Conservation (phyloP, 2,888 invertebrate species). For the Lepeophtheirus nordmannii region DNA sequence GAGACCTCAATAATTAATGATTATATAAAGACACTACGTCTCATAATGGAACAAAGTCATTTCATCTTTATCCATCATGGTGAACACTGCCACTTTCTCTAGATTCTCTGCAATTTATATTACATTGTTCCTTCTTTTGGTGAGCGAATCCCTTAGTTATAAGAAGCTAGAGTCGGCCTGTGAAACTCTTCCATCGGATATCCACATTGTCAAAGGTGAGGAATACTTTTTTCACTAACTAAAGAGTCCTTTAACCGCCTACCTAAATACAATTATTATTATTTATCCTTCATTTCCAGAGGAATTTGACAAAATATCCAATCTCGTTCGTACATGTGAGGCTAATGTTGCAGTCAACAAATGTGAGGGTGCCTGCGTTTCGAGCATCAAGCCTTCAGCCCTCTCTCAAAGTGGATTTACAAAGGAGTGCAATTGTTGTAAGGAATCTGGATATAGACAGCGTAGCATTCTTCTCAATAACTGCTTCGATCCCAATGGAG, state of each 20-base stretch:
- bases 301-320: constrained; percentile 72
- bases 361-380: constrained; percentile 80
- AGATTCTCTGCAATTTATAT: too few relatives aligned
- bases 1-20: not conserved
- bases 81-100: too few relatives aligned
- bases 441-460: constrained; percentile 68
- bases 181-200: constrained; percentile 68
- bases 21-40: not conserved
- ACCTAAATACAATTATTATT: not conserved
- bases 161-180: constrained; percentile 37
- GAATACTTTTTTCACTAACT: not conserved
- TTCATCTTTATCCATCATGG: too few relatives aligned
- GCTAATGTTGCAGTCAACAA: constrained; percentile 78
- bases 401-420: constrained; percentile 72
- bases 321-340: constrained; percentile 66
- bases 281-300: constrained; percentile 42
- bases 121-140: constrained; percentile 30
- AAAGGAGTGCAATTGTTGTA: constrained; percentile 83
- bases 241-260: not conserved
- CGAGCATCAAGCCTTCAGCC: constrained; percentile 79
- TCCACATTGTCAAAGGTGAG: constrained; percentile 68
- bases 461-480: constrained; percentile 60
- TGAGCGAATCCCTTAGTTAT: constrained; percentile 31
- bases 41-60: not conserved
- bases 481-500: constrained; percentile 75